Base-by-base conservation (phyloP, 1,140 invertebrate genomes). In the Glossosoma conforme region DNA sequence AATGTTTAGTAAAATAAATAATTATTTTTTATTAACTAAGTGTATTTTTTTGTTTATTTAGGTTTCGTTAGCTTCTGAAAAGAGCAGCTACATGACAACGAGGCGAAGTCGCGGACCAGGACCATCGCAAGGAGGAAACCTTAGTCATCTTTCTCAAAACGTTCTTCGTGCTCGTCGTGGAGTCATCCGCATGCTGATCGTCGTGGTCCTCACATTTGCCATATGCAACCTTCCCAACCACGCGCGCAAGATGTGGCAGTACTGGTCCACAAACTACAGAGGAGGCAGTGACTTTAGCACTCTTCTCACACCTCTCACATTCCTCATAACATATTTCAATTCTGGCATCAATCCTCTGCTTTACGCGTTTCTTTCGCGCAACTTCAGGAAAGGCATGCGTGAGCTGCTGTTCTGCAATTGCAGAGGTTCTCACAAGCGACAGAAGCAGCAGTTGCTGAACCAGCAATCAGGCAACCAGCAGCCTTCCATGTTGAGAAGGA, bases 201-300 rank as follows among this genome's bases (percentile, higher is more conserved):
- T 88, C 3, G 84, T 92, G 9, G 85, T 91, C 9, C 69, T 86
- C 28, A 84, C 85, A 36, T 93, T 93, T 65, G 87, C 87, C 2
- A 56, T 91, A 8, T 92, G 89, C 70, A 90, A 92, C 66, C 67
- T 92, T 19, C 89, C 89, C 1, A 85, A 87, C 65, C 89, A 92
- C 69, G 82, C 84, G 1, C 76, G 88, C 8, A 89, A 91, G 63
- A 81, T 90, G 69, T 87, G 87, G 82, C 83, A 87, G 60, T 80
- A 74, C 65, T 83, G 79, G 79, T 80, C 78, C 49, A 72, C 69
- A 51, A 74, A 70, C 53, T 86, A 86, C 64, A 70, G 80, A 47
- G 78, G 78, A 32, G 77, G 76, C 20, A 81, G 78, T 36, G 74
- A 81, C 58, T 82, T 86, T 61, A 85, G 83, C 62, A 80, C 83